Percentiles rank a stretch among this genome's conserved stretches.
Evolutionary conservation across 64 coral and sea anemone genomes (phyloP).

Genomic region (Pocillopora verrucosa): DNA sequence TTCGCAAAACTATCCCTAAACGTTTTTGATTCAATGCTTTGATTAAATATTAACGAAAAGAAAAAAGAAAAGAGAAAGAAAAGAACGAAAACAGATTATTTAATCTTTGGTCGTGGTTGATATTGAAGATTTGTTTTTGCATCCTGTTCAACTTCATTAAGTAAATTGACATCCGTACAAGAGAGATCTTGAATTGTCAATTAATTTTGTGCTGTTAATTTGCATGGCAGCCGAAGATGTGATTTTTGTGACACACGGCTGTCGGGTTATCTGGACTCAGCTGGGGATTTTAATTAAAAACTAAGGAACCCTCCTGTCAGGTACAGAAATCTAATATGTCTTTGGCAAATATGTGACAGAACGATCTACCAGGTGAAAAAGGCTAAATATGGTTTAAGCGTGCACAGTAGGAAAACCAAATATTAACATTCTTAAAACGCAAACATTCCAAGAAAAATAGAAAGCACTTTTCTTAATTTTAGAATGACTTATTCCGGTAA

Average conservation of each 20-base stretch:
- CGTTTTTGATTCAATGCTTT: background rate
- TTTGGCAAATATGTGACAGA: background rate
- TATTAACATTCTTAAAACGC: background rate
- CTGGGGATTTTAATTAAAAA: background rate
- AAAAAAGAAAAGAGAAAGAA: no score
- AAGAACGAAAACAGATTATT: background rate
- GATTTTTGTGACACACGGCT: background rate
- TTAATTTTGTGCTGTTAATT: background rate
- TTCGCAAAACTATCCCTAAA: background rate
- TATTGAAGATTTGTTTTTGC: background rate
- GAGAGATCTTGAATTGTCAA: background rate
- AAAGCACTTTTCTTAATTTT: background rate
- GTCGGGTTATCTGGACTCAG: background rate
- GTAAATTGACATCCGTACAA: background rate
- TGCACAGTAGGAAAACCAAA: background rate
- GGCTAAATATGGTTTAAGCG: background rate
- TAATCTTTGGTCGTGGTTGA: background rate
- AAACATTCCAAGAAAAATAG: background rate
- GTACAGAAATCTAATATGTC: background rate
- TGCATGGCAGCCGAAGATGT: conserved; percentile 1
- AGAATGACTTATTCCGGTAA: no score
- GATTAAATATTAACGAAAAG: no score
- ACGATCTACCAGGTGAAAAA: background rate
- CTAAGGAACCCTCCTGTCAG: background rate
- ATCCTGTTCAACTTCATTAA: background rate